A percentile compares a stretch with the other conserved stretches of the same genome.
These are phyloP conservation scores for Cyrtodaria siliqua DNA, from an alignment of 2,888 invertebrate genomes.

Conservation along the genomic window DNA sequence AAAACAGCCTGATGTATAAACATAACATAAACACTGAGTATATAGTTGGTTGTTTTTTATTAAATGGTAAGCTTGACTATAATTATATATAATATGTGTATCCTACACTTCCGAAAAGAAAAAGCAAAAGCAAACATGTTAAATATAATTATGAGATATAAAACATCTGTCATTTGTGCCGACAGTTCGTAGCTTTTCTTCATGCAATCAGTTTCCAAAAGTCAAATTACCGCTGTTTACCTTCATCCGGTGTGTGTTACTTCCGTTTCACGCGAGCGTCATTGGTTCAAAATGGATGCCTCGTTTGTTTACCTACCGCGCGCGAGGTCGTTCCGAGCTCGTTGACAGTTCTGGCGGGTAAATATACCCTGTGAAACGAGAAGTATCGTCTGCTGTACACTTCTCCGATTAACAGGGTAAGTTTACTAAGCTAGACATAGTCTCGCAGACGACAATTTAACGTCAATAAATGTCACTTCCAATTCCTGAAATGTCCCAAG, in stretches of 20 bases:
- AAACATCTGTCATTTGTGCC: no score
- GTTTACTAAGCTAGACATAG: slow-evolving; percentile 56
- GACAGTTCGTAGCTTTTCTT: background rate
- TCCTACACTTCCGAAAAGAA: no score
- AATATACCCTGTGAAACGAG: slow-evolving; percentile 84
- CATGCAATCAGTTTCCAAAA: background rate
- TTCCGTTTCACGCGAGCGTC: slow-evolving; percentile 8
- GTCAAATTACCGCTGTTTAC: slow-evolving; percentile 6
- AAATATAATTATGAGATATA: no score
- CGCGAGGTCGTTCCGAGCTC: background rate
- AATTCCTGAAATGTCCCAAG: slow-evolving; percentile 5
- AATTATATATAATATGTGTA: no score
- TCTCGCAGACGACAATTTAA: background rate
- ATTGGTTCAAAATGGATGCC: slow-evolving; percentile 25
- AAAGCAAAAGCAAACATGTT: no score
- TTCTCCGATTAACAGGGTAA: slow-evolving; percentile 84
- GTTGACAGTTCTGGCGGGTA: slow-evolving; percentile 63
- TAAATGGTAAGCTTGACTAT: no score
- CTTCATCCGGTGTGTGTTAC: slow-evolving; percentile 5
- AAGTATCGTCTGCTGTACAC: slow-evolving; percentile 68
- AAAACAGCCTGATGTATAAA: no score
- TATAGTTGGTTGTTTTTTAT: no score
- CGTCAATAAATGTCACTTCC: slow-evolving; percentile 6
- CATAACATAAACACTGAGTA: no score
- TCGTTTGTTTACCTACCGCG: slow-evolving; percentile 13